Evolutionary conservation across 1,140 invertebrate species (phyloP), one percentile per base, ranked within the genome.

Genomic region (Heliconius hermathena): DNA sequence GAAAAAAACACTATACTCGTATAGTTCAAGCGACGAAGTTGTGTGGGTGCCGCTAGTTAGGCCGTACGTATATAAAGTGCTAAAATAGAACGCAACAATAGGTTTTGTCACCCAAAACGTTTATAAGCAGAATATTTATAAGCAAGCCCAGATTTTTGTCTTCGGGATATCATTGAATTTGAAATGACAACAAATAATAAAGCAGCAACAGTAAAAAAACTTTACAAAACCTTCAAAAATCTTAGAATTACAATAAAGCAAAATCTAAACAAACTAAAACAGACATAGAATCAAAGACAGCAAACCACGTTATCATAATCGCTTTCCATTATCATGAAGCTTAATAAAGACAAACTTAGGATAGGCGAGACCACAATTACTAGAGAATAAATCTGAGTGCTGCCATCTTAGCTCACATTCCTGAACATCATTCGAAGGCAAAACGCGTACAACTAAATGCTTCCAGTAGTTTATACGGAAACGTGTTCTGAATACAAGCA

Each of bases 401-500:
- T 75, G 52, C 41, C 73, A 79, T 57, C 60, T 73, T 71, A 75
- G 66, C 72, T 75, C 54, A 52, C 66, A 77, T 81, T 78, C 72
- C 41, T 54, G 26, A 71, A 57, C 36, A 22, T 70, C n/a, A 78
- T 73, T 77, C 18, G 18, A 38, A 80, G n/a, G 78, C 82, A 26
- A 72, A 49, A 73, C 77, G 80, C 82, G 82, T 83, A 73, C 75
- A 60, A 79, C 82, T 82, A 83, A 85, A 85, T 82, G 80, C 79
- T 83, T 79, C 79, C 79, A 85, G 79, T 83, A 85, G 82, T 83
- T 85, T 85, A 85, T 85, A 81, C 80, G 76, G 77, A 66, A 54
- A 85, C 84, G 84, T 85, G 84, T 81, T 70, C 33, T 26, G 84
- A 85, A 85, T 85, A 81, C 73, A 81, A 79, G 72, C 49, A 70